Conservation (phyloP, 2,797 vertebrate genomes). For the Acanthis flammea region DNA sequence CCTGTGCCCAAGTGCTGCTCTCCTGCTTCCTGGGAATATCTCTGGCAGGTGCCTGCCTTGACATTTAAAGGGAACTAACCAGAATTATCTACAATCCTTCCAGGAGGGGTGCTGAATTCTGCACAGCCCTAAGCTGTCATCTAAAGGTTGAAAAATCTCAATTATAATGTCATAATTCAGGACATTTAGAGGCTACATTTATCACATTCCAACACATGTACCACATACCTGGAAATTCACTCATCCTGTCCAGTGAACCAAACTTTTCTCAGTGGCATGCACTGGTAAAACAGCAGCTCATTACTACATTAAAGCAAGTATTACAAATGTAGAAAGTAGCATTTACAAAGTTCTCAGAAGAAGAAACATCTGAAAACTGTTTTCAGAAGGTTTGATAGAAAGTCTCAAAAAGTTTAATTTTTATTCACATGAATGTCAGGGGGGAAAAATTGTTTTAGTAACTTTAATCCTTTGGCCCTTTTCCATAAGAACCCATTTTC, state of each 20-base stretch:
- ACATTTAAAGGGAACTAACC: neutral
- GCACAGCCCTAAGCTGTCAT: neutral
- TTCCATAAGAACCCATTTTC: neutral
- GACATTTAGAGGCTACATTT: neutral
- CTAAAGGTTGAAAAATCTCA: neutral
- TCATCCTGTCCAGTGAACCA: neutral
- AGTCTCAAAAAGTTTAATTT: neutral
- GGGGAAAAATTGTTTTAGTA: neutral
- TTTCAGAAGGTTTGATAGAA: neutral
- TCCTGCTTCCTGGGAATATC: neutral
- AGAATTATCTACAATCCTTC: neutral
- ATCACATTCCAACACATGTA: neutral
- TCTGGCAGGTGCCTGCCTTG: neutral
- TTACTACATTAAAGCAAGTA: neutral
- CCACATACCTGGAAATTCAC: accelerated
- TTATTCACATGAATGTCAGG: neutral
- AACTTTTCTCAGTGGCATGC: neutral
- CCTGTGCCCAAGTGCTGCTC: accelerated
- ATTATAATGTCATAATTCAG: neutral
- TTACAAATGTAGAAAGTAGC: neutral
- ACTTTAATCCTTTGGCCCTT: neutral
- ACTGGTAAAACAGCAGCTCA: neutral
- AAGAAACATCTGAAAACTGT: neutral
- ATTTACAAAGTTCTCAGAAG: neutral
- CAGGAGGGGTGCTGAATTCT: neutral